phyloP scores from a whole-genome alignment of 2,113 vertebrate genomes.

The Castor canadensis region DNA sequence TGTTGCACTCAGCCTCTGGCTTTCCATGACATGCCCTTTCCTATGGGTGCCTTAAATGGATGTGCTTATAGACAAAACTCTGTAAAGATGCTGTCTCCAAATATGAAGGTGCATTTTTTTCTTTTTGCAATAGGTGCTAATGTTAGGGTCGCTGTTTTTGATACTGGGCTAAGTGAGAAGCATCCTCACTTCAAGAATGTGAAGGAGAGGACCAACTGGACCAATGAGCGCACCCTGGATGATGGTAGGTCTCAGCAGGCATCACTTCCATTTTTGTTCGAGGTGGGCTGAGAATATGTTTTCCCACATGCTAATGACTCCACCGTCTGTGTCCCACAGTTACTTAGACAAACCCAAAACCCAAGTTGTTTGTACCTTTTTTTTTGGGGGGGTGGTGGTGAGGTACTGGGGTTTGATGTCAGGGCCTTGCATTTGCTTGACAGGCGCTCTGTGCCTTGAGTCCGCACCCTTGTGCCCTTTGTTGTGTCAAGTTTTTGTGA shows the following conservation, averaged over 20 bases:
- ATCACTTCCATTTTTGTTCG: not conserved
- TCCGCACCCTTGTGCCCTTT: too few relatives aligned
- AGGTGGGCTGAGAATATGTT: not conserved
- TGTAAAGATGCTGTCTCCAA: not conserved
- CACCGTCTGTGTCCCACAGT: not conserved
- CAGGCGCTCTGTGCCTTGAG: too few relatives aligned
- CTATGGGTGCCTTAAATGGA: not conserved
- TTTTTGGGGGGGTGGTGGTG: not conserved
- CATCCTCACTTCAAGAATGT: slow-evolving; percentile 99
- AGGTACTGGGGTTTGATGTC: too few relatives aligned
- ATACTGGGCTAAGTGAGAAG: slow-evolving; percentile 97
- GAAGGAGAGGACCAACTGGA: slow-evolving; percentile 99
- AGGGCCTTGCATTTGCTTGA: too few relatives aligned
- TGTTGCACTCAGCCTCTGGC: not conserved
- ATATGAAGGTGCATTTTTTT: not conserved
- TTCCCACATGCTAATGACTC: not conserved
- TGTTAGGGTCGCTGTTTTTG: slow-evolving; percentile 97
- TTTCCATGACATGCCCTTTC: fast-evolving
- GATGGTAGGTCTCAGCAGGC: slow-evolving; percentile 89
- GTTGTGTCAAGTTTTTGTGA: not conserved
- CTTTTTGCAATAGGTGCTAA: slow-evolving; percentile 85
- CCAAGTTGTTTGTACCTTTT: not conserved
- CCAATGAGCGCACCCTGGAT: slow-evolving; percentile 98
- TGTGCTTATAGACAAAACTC: not conserved
- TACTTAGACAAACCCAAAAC: not conserved